These are phyloP conservation scores for Drepanosiphum platanoidis DNA, from an alignment of 2,888 invertebrate species.

Conservation along the genomic window DNA sequence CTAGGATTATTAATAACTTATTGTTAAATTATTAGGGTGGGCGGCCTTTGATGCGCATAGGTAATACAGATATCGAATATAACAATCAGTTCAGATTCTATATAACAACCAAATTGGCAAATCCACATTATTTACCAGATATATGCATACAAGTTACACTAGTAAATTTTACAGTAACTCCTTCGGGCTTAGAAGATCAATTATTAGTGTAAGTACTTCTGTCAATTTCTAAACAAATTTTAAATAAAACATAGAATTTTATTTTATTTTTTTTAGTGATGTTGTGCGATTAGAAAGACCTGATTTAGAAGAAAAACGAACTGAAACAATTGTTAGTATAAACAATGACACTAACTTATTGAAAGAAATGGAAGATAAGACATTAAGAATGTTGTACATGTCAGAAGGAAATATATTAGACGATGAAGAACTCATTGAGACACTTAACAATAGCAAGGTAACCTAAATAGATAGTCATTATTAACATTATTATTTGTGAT, in stretches of 20 bases:
- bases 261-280: conserved; percentile 69
- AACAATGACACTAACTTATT: conserved; percentile 86
- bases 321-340: conserved; percentile 84
- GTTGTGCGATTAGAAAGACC: conserved; percentile 92
- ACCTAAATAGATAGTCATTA: not conserved
- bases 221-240: not conserved
- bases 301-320: conserved; percentile 83
- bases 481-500: not conserved
- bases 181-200: conserved; percentile 91
- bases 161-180: conserved; percentile 95
- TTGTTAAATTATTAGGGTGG: conserved; percentile 72
- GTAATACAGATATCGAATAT: conserved; percentile 87
- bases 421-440: conserved; percentile 91
- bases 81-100: conserved; percentile 85
- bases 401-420: conserved; percentile 92
- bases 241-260: not conserved
- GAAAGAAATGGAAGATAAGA: conserved; percentile 88
- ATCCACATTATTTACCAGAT: conserved; percentile 93
- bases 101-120: conserved; percentile 87
- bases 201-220: conserved; percentile 70
- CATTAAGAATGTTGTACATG: conserved; percentile 81
- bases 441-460: conserved; percentile 87
- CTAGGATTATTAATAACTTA: conserved; percentile 67
- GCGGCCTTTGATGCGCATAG: conserved; percentile 81
- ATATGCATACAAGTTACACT: conserved; percentile 78